These are phyloP conservation scores for Drosophila sp. DNA, from an alignment of 1,140 invertebrate species.

Conservation along the genomic window DNA sequence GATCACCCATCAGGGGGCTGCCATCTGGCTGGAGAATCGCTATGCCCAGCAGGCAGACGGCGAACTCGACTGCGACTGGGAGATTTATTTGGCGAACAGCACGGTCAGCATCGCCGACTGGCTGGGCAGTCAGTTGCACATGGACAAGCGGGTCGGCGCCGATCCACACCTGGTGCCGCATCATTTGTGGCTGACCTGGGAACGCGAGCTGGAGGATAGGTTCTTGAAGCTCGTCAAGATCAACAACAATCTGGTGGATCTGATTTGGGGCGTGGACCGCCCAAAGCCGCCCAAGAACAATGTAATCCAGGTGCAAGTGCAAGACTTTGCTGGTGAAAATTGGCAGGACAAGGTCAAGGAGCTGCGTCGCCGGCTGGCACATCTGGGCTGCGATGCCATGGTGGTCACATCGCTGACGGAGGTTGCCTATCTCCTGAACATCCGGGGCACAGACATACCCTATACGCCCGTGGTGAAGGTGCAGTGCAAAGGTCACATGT, in stretches of 20 bases:
- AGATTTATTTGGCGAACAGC: slow-evolving; percentile 89
- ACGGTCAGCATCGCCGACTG: slow-evolving; percentile 86
- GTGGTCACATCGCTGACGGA: slow-evolving; percentile 95
- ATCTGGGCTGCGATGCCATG: slow-evolving; percentile 89
- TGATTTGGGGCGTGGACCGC: slow-evolving; percentile 90
- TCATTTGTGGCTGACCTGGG: slow-evolving; percentile 86
- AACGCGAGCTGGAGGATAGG: slow-evolving; percentile 84
- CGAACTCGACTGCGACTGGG: slow-evolving; percentile 91
- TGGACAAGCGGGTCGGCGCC: slow-evolving; percentile 89
- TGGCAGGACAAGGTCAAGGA: slow-evolving; percentile 90
- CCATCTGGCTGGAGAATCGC: slow-evolving; percentile 95
- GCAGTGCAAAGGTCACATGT: background rate
- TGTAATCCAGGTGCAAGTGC: slow-evolving; percentile 85
- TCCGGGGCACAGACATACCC: slow-evolving; percentile 95
- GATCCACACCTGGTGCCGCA: slow-evolving; percentile 91
- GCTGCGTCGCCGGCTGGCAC: slow-evolving; percentile 87
- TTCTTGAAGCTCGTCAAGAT: slow-evolving; percentile 87
- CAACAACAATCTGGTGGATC: slow-evolving; percentile 90
- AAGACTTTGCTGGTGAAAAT: slow-evolving; percentile 80
- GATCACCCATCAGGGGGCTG: slow-evolving; percentile 89
- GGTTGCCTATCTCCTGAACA: slow-evolving; percentile 96
- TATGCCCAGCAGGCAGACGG: slow-evolving; percentile 91
- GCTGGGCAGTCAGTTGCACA: slow-evolving; percentile 87
- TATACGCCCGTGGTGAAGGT: slow-evolving; percentile 91
- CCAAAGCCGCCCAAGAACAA: slow-evolving; percentile 82